These are phyloP conservation scores for Eudyptes chrysolophus DNA, from an alignment of 2,113 vertebrate species.

Conservation along the genomic window DNA sequence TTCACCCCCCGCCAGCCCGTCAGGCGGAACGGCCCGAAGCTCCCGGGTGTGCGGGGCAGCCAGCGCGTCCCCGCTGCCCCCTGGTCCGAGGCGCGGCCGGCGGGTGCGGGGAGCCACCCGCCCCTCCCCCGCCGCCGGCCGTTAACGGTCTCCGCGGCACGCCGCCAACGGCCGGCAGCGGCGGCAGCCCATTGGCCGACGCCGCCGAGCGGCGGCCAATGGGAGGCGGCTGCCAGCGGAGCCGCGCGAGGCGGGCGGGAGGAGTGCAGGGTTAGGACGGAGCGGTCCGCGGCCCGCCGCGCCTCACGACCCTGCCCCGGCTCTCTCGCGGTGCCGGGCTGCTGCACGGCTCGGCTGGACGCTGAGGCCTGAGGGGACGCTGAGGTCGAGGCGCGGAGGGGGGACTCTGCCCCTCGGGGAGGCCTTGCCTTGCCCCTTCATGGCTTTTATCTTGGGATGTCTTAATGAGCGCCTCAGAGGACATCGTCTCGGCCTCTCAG, in stretches of 20 bases:
- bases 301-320: neutral
- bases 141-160: neutral
- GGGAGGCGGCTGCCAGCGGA: conserved; percentile 46
- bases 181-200: conserved; percentile 64
- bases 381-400: neutral
- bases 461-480: neutral
- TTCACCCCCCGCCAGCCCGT: too few relatives aligned
- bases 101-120: neutral
- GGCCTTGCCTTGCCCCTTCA: neutral
- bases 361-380: neutral
- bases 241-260: neutral
- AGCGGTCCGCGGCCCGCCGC: neutral
- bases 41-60: neutral
- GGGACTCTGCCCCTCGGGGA: neutral
- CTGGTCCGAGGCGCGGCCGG: too few relatives aligned
- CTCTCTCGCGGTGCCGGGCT: too few relatives aligned
- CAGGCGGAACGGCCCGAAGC: neutral
- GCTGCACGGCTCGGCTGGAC: neutral
- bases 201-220: conserved; percentile 56
- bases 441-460: neutral
- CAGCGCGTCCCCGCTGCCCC: too few relatives aligned
- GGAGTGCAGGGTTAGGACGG: conserved; percentile 57
- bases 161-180: neutral
- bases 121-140: neutral
- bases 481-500: neutral